Evolutionary conservation across 2,888 invertebrate genomes (phyloP).

Genomic region (Athalia circularis): DNA sequence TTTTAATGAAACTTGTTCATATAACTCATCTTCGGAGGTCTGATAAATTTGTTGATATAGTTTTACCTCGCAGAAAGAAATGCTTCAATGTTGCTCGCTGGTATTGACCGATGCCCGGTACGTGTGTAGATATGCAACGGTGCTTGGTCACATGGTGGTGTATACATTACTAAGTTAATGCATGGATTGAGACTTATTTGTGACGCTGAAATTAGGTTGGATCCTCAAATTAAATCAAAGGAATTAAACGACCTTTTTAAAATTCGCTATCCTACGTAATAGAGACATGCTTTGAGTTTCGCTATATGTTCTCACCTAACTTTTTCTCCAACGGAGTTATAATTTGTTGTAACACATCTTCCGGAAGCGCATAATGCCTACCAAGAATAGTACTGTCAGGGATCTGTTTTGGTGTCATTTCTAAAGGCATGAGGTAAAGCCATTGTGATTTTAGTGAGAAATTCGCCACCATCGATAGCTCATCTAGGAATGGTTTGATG

Average conservation of each 20-base stretch:
- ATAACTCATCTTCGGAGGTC: neutral
- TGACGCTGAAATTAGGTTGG: conserved; percentile 77
- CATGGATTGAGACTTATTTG: conserved; percentile 88
- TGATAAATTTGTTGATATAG: neutral
- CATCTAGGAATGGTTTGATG: conserved; percentile 84
- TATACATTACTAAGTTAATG: conserved; percentile 90
- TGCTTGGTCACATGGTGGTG: conserved; percentile 83
- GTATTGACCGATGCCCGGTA: conserved; percentile 64
- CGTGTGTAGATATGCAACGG: conserved; percentile 84
- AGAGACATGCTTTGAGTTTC: no score
- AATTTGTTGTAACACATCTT: conserved; percentile 85
- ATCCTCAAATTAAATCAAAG: neutral
- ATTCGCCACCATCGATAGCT: conserved; percentile 83
- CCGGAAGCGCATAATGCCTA: conserved; percentile 80
- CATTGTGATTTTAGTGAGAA: conserved; percentile 92
- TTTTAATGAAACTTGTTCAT: neutral
- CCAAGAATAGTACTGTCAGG: conserved; percentile 74
- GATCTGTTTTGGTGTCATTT: conserved; percentile 83
- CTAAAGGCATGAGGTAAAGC: conserved; percentile 87
- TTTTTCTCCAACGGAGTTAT: conserved; percentile 92
- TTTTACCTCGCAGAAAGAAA: conserved; percentile 83
- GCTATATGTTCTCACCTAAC: conserved; percentile 73
- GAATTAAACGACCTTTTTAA: neutral
- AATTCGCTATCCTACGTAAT: no score
- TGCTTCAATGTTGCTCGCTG: conserved; percentile 77